Evolutionary conservation across 2,888 invertebrate genomes (phyloP), one percentile per base, ranked within the genome.

Genomic region (Nomada hirtipes): DNA sequence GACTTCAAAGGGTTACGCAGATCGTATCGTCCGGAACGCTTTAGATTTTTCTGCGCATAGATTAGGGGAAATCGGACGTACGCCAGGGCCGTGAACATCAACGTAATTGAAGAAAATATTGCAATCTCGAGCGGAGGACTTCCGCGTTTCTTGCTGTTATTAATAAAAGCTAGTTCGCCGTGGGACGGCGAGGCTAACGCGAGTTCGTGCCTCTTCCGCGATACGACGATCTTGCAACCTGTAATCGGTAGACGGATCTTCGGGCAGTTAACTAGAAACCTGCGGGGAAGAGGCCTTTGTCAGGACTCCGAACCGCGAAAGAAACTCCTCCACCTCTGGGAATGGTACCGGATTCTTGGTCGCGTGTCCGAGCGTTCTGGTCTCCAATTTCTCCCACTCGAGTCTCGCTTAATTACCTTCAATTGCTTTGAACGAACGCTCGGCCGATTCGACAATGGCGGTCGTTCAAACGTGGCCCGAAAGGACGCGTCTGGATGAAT

Each of bases 181-280:
- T 36, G 36, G 36, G 26, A 20, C 47, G n/a, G 23, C 15, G 57
- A 53, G 44, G 4, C 42, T n/a, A 55, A 23, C n/a, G n/a, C 26
- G n/a, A 44, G 52, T 9, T 36, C 15, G 68, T 29, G 64, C 73
- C 84, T 71, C 81, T 77, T 83, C 71, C 68, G 57, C 83, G 55
- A 57, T 60, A 63, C 59, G 69, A 69, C 73, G 76, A 73, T 85
- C 78, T 65, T 69, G 73, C 77, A 70, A 76, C 55, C 79, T 71
- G 74, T 75, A 85, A 90, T 90, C 84, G 81, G 82, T 71, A 81
- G 78, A 53, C 76, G 84, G 85, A 86, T 82, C 69, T 76, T 4
- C 67, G 82, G 69, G 76, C 81, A 78, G 85, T 74, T 89, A 90
- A 90, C 89, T 90, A 89, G 86, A 86, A 88, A 83, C 84, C 76